A percentile compares a stretch with the other conserved stretches of the same genome.
phyloP scores from a whole-genome alignment of 2,113 vertebrate species.

The Oryctolagus cuniculus region DNA sequence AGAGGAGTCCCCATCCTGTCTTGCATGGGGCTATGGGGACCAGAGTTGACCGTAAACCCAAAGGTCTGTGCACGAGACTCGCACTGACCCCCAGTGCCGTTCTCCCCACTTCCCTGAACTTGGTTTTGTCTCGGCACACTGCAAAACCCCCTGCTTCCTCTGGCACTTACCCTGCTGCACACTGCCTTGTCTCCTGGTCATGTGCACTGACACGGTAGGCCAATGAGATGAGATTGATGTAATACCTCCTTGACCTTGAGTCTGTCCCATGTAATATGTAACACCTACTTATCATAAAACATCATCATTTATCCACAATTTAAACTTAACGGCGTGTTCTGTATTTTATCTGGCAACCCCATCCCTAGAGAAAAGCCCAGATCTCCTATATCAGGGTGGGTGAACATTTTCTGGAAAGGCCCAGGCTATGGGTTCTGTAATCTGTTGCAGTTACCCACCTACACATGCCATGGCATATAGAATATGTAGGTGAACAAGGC shows the following conservation, averaged over 20 bases:
- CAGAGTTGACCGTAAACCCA: neutral
- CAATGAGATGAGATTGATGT: neutral
- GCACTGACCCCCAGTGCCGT: neutral
- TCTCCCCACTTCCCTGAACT: neutral
- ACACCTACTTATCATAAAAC: neutral
- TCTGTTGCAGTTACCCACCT: neutral
- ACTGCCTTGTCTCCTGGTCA: neutral
- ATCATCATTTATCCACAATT: neutral
- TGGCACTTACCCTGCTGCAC: neutral
- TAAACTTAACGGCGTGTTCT: neutral
- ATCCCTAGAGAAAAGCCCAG: neutral
- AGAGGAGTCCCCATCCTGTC: neutral
- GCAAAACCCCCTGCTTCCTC: no score
- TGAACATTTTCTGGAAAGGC: conserved; percentile 7
- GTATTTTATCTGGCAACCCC: neutral
- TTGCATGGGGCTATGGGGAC: no score
- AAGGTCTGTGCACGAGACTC: neutral
- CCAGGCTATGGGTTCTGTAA: neutral
- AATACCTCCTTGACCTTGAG: neutral
- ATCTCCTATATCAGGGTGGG: neutral
- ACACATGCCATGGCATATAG: neutral
- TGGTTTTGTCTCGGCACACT: neutral
- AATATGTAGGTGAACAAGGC: neutral
- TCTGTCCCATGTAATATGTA: neutral
- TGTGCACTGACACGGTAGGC: neutral